A percentile compares a stretch with the other conserved stretches of the same genome.
These are phyloP conservation scores for Andrena fulva DNA, from an alignment of 2,888 invertebrate species.

Conservation along the genomic window DNA sequence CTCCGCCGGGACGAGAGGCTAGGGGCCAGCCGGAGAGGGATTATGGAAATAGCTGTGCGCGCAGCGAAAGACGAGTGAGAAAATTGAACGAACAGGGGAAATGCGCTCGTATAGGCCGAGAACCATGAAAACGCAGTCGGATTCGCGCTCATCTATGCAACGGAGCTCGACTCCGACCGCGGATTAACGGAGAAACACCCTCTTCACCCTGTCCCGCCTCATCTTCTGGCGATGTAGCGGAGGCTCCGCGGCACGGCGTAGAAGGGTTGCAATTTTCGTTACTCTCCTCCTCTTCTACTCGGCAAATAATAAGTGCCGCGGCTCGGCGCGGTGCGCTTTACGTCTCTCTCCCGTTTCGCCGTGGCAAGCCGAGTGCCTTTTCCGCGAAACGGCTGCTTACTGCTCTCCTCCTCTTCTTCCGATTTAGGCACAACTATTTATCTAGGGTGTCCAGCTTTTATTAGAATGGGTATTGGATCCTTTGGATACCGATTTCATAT, in stretches of 20 bases:
- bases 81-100: slow-evolving; percentile 48
- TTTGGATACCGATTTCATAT: not conserved
- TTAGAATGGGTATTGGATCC: slow-evolving; percentile 3
- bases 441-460: not conserved
- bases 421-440: not conserved
- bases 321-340: slow-evolving; percentile 30
- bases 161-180: slow-evolving; percentile 21
- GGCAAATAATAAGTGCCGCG: slow-evolving; percentile 28
- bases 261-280: slow-evolving; percentile 27
- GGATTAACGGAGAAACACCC: slow-evolving; percentile 55
- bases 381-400: slow-evolving; percentile 28
- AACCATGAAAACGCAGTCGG: slow-evolving; percentile 55
- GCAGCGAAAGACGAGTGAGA: slow-evolving; percentile 43
- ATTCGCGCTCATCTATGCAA: slow-evolving; percentile 32
- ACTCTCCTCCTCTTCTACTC: slow-evolving; percentile 12
- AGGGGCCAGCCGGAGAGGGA: not conserved
- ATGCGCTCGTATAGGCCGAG: slow-evolving; percentile 26
- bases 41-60: slow-evolving; percentile 38
- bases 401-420: not conserved
- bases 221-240: not conserved
- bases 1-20: not conserved
- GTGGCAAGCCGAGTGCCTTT: slow-evolving; percentile 21
- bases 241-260: not conserved
- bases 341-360: slow-evolving; percentile 2
- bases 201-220: slow-evolving; percentile 1